phyloP scores from a whole-genome alignment of 2,113 vertebrate species.

The Dinomys branickii region DNA sequence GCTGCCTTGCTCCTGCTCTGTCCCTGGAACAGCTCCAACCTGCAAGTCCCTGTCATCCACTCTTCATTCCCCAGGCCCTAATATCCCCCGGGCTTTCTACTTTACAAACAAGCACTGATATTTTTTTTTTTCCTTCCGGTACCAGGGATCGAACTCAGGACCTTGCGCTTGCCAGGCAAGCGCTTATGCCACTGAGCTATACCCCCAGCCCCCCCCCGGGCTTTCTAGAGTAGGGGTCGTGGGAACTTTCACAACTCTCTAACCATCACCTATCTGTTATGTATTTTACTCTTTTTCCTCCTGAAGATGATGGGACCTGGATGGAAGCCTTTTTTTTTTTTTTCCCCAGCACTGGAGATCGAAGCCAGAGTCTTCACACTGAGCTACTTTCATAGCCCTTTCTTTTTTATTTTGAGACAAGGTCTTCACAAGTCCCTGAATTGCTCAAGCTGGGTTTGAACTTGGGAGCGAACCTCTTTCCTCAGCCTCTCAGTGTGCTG shows the following conservation, averaged over 20 bases:
- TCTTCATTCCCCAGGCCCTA: rapidly evolving
- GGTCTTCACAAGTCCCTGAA: neutral
- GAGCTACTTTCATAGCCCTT: neutral
- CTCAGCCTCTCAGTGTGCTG: neutral
- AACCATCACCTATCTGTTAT: neutral
- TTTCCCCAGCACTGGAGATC: neutral
- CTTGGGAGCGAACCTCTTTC: neutral
- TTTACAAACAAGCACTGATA: no score
- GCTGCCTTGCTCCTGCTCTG: no score
- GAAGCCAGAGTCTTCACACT: neutral
- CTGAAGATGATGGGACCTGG: neutral
- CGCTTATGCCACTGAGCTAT: no score
- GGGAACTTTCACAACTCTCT: neutral
- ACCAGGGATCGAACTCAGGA: no score
- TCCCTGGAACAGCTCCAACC: neutral
- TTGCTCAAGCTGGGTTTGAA: neutral
- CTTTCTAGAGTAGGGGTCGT: neutral
- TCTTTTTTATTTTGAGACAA: neutral
- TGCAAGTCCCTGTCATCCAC: neutral
- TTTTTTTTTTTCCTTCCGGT: no score
- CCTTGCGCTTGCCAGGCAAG: no score
- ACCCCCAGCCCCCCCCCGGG: no score
- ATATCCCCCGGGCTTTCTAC: no score
- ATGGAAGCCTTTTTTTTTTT: neutral
- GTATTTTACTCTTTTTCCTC: neutral